Evolutionary conservation across 2,797 vertebrate genomes (phyloP).

Genomic region (Chiroxiphia lanceolata): DNA sequence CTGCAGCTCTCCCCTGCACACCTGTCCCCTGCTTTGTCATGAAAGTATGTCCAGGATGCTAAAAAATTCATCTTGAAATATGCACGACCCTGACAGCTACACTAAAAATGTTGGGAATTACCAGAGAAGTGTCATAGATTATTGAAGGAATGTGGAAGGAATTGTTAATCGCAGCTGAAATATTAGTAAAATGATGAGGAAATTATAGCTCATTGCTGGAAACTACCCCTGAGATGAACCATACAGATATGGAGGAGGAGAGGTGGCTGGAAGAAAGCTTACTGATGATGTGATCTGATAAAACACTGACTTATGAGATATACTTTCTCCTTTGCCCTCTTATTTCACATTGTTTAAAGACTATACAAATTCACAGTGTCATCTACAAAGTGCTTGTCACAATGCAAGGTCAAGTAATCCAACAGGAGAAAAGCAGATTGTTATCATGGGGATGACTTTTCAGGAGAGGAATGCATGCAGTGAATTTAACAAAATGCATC

Average conservation of each 20-base stretch:
- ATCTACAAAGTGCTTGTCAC: not conserved
- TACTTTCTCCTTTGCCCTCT: not conserved
- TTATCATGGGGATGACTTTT: rapidly evolving
- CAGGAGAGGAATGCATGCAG: not conserved
- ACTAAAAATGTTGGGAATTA: slow-evolving; percentile 4
- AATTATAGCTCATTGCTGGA: slow-evolving; percentile 10
- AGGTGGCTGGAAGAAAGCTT: not conserved
- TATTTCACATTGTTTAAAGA: not conserved
- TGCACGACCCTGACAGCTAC: not conserved
- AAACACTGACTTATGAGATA: not conserved
- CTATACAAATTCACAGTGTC: not conserved
- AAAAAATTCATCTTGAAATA: not conserved
- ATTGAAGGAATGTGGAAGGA: not conserved
- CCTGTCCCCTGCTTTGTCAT: rapidly evolving
- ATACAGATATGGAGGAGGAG: not conserved
- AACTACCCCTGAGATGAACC: not conserved
- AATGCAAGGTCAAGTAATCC: not conserved
- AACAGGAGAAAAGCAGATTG: not conserved
- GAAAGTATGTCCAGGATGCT: not conserved
- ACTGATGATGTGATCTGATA: not conserved
- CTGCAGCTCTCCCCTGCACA: not conserved
- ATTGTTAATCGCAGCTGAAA: not conserved
- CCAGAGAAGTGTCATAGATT: not conserved
- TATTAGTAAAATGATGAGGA: not conserved
- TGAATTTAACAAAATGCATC: not conserved